Evolutionary conservation across 2,888 invertebrate species (phyloP).

Genomic region (Nemoura dubitans): DNA sequence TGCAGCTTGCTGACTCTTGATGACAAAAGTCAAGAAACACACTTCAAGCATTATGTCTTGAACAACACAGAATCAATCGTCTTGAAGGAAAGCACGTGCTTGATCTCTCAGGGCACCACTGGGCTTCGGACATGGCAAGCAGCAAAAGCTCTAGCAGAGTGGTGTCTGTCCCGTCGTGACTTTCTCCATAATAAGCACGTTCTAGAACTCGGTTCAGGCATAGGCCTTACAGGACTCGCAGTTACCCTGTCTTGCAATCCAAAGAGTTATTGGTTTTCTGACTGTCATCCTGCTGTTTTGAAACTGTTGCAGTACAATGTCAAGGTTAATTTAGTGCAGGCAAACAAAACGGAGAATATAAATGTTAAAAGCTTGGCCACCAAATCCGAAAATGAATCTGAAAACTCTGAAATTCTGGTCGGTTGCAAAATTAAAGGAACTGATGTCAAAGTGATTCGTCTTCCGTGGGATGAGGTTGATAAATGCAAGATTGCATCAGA

Average conservation of each 20-base stretch:
- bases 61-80: conserved; percentile 59
- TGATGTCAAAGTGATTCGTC: conserved; percentile 40
- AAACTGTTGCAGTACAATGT: conserved; percentile 71
- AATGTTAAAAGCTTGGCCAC: not conserved
- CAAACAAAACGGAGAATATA: not conserved
- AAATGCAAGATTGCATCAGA: not conserved
- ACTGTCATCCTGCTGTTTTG: conserved; percentile 75
- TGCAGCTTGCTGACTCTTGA: conserved; percentile 64
- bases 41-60: conserved; percentile 72
- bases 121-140: conserved; percentile 85
- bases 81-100: conserved; percentile 74
- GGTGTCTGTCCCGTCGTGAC: conserved; percentile 68
- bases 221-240: conserved; percentile 76
- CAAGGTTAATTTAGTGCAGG: conserved; percentile 61
- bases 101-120: conserved; percentile 81
- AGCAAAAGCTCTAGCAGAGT: conserved; percentile 75
- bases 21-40: conserved; percentile 58
- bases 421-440: conserved; percentile 32
- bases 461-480: conserved; percentile 47
- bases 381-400: not conserved
- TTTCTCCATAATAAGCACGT: conserved; percentile 66
- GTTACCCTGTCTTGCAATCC: conserved; percentile 67
- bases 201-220: conserved; percentile 80
- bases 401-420: not conserved
- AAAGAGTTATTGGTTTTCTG: conserved; percentile 69